Evolutionary conservation across 2,888 invertebrate species (phyloP), one percentile per base, ranked within the genome.

Genomic region (Protophormia terraenovae): DNA sequence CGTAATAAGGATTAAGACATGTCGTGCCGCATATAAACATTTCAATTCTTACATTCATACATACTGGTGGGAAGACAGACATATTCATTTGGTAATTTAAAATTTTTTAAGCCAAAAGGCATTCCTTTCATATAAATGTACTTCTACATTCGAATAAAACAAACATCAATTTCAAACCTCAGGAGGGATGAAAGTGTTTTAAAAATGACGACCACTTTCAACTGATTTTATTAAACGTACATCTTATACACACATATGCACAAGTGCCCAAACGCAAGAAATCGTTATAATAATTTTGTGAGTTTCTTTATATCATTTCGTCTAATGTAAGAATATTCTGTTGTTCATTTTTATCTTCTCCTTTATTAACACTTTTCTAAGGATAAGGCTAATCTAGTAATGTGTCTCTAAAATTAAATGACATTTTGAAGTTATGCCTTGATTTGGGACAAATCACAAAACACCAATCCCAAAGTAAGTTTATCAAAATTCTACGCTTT

Each of bases 1-100:
- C 69, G 78, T 60, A 78, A 69, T 60, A 78, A 78, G 78, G 78
- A 78, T 78, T 69, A 78, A 78, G 60, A 69, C 60, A 69, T 77
- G 53, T 53, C 55, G 16, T 67, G 47, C 32, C 32, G 45, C n/a
- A 67, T 12, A 58, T 27, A 60, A 73, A 73, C 41, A 16, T 41
- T 27, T 27, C 12, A 32, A 16, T 22, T 10, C 19, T 47, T 29
- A 58, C 14, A 58, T 22, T 27, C n/a, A 50, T 19, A 27, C 24
- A 29, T 35, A 19, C 8, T n/a, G n/a, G n/a, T n/a, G n/a, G n/a
- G n/a, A n/a, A n/a, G n/a, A n/a, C n/a, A n/a, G n/a, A 41, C 27
- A 41, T 38, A 47, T 38, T 16, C n/a, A 16, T 7, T n/a, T 58
- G 16, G 41, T 58, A 58, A 41, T 72, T 72, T 58, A 22, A 72